These are phyloP conservation scores for Callocephalon fimbriatum DNA, from an alignment of 2,113 vertebrate species.

Conservation along the genomic window DNA sequence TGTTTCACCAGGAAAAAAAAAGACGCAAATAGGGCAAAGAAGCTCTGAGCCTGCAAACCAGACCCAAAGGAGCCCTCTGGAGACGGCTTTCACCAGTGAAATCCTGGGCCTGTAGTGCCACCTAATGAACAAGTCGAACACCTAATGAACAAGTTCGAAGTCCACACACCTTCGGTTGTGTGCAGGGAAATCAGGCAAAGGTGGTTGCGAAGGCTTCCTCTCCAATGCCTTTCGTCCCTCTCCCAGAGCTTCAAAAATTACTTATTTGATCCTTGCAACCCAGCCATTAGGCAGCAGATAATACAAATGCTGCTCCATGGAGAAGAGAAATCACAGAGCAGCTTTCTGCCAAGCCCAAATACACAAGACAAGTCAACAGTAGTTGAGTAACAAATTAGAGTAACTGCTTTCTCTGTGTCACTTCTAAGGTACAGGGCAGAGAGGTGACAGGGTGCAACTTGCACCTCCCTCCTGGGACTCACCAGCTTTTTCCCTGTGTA, in stretches of 20 bases:
- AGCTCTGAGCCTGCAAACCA: neutral
- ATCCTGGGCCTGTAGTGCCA: conserved; percentile 48
- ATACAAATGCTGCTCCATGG: neutral
- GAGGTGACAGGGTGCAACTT: accelerated
- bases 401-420: neutral
- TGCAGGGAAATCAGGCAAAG: neutral
- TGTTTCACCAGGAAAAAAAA: neutral
- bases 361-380: neutral
- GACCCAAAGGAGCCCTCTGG: neutral
- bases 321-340: neutral
- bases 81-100: accelerated
- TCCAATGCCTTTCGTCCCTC: neutral
- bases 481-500: accelerated
- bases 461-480: neutral
- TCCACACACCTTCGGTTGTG: accelerated
- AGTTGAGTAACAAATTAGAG: neutral
- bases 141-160: conserved; percentile 43
- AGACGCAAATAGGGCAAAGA: accelerated
- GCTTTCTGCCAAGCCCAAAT: neutral
- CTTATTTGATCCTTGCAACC: neutral
- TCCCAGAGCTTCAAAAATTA: neutral
- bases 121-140: conserved; percentile 59
- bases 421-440: neutral
- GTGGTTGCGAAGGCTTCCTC: neutral
- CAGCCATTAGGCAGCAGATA: neutral